Evolutionary conservation across 2,888 invertebrate species (phyloP), one percentile per base, ranked within the genome.

Genomic region (Cerceris rybyensis): DNA sequence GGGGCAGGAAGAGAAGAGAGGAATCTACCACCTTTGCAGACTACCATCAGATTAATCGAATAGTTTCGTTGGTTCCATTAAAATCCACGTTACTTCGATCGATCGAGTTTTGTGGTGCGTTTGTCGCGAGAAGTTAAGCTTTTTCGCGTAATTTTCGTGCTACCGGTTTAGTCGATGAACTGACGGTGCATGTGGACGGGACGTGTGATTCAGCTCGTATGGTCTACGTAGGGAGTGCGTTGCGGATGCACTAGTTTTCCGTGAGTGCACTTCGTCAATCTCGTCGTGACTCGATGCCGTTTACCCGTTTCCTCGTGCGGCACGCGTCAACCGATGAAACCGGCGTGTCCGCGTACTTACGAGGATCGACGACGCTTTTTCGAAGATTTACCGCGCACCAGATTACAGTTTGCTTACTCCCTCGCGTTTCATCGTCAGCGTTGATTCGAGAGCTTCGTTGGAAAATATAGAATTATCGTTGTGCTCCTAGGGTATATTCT

Each of bases 1-100:
- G 76, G 60, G 54, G 61, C 78, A 57, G 59, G 61, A 59, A 65
- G 67, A 65, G 64, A 68, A 52, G 64, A 63, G 57, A 58, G 55
- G 41, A 75, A 66, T 43, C 17, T 17, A 28, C 43, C 17, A 14
- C 8, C 46, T 2, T 43, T 11, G 46, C 9, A 9, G 13, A n/a
- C 52, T 9, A 9, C 7, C 9, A 2, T 2, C 8, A 11, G 13
- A n/a, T n/a, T n/a, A n/a, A n/a, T n/a, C n/a, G n/a, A n/a, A n/a
- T n/a, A n/a, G n/a, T n/a, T n/a, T n/a, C n/a, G n/a, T n/a, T n/a
- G n/a, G n/a, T n/a, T n/a, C n/a, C n/a, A n/a, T 28, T 28, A 28
- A 28, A 28, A 28, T 28, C 28, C 28, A 28, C 28, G 28, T 28
- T 28, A 4, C 2, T 28, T 28, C 28, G 28, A 28, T 28, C 46